Conservation (phyloP, 2,113 vertebrate species). For the Xenopus borealis region DNA sequence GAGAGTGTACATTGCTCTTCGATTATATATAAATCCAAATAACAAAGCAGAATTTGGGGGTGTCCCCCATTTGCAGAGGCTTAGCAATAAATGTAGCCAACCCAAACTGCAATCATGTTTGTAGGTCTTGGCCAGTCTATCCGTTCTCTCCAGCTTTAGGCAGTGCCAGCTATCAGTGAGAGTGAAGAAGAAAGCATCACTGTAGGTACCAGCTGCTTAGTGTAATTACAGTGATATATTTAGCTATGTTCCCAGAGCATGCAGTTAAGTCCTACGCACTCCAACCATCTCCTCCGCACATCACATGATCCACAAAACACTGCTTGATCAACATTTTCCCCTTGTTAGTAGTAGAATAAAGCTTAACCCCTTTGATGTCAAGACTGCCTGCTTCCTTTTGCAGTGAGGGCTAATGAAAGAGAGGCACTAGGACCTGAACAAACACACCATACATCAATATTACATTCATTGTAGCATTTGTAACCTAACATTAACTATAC, state of each 20-base stretch:
- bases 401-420: too few relatives aligned
- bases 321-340: neutral
- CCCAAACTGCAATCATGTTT: too few relatives aligned
- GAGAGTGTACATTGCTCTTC: too few relatives aligned
- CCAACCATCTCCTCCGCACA: neutral
- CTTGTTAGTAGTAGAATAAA: conserved; percentile 12
- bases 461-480: too few relatives aligned
- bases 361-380: conserved; percentile 24
- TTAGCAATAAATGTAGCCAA: too few relatives aligned
- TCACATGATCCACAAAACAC: conserved; percentile 18
- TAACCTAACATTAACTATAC: too few relatives aligned
- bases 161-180: conserved; percentile 17
- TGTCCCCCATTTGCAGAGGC: too few relatives aligned
- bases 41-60: too few relatives aligned
- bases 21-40: too few relatives aligned
- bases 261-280: neutral
- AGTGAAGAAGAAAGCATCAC: conserved; percentile 38
- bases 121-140: neutral
- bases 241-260: conserved; percentile 42
- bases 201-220: conserved; percentile 49
- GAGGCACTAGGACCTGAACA: too few relatives aligned
- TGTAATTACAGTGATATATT: conserved; percentile 48
- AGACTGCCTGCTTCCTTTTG: too few relatives aligned
- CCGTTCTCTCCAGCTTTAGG: conserved; percentile 7
- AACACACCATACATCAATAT: too few relatives aligned